Conservation (phyloP, 2,797 vertebrate species). For the Hoplostethus mediterraneus region DNA sequence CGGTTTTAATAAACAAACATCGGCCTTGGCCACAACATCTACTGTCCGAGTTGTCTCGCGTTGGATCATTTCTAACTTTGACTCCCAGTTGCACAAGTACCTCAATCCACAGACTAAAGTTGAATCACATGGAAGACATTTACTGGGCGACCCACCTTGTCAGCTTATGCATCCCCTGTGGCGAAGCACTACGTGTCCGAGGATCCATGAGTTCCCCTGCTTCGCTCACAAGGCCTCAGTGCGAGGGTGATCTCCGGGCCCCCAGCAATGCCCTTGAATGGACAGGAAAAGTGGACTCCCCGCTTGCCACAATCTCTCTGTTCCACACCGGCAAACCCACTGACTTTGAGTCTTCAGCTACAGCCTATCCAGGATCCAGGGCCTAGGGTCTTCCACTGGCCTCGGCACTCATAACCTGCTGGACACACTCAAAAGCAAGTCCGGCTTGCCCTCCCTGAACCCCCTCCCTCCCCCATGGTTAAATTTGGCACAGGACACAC, state of each 20-base stretch:
- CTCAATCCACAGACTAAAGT: not conserved
- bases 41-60: not conserved
- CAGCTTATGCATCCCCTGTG: slow-evolving; percentile 73
- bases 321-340: slow-evolving; percentile 49
- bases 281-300: slow-evolving; percentile 70
- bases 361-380: slow-evolving; percentile 45
- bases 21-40: not conserved
- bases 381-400: slow-evolving; percentile 59
- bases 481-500: slow-evolving; percentile 80
- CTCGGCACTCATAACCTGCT: slow-evolving; percentile 62
- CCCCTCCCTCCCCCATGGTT: slow-evolving; percentile 52
- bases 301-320: slow-evolving; percentile 37
- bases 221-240: slow-evolving; percentile 60
- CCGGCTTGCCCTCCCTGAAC: slow-evolving; percentile 37
- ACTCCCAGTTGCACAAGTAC: not conserved
- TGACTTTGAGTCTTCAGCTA: slow-evolving; percentile 45
- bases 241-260: slow-evolving; percentile 49
- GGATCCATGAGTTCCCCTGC: slow-evolving; percentile 68
- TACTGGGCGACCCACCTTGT: slow-evolving; percentile 69
- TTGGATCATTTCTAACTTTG: not conserved
- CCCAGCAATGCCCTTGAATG: slow-evolving; percentile 81
- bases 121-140: slow-evolving; percentile 25
- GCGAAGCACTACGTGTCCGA: slow-evolving; percentile 40
- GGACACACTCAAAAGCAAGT: slow-evolving; percentile 69
- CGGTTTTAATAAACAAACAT: slow-evolving; percentile 21